These are phyloP conservation scores for Meganola albula DNA, from an alignment of 2,888 invertebrate genomes.

Conservation along the genomic window DNA sequence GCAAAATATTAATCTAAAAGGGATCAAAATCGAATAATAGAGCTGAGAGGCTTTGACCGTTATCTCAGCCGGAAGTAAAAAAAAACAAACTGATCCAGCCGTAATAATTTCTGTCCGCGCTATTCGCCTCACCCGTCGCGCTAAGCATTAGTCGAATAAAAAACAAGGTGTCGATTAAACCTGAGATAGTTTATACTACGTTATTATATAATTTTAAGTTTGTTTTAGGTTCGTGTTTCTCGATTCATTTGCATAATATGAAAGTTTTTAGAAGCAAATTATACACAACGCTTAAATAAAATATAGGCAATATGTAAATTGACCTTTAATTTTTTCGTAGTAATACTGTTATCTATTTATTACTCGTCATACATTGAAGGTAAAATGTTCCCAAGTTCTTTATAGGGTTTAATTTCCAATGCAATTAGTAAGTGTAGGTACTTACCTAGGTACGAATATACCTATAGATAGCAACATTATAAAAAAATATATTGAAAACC, in stretches of 20 bases:
- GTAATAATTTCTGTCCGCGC: conserved; percentile 60
- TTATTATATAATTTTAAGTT: conserved; percentile 59
- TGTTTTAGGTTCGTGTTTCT: conserved; percentile 43
- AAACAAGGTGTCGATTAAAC: conserved; percentile 67
- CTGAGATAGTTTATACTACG: conserved; percentile 59
- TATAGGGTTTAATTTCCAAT: no score
- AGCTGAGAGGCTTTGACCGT: no score
- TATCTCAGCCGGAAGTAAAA: conserved; percentile 68
- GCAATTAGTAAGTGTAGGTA: no score
- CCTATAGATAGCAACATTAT: no score
- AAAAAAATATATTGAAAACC: conserved; percentile 39
- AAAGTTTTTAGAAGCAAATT: conserved; percentile 26
- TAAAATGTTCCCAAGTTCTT: conserved; percentile 1
- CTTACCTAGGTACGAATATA: no score
- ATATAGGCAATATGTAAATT: conserved; percentile 13
- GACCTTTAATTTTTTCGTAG: conserved; percentile 9
- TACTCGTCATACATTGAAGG: neutral
- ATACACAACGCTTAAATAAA: conserved; percentile 22
- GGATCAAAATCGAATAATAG: no score
- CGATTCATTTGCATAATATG: conserved; percentile 33
- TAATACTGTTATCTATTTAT: conserved; percentile 6
- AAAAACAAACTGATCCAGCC: conserved; percentile 56
- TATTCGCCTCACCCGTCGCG: conserved; percentile 39
- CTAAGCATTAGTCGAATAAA: conserved; percentile 61
- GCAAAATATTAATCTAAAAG: no score